Evolutionary conservation across 2,797 vertebrate species (phyloP), one percentile per base, ranked within the genome.

Genomic region (Heterohyrax brucei): DNA sequence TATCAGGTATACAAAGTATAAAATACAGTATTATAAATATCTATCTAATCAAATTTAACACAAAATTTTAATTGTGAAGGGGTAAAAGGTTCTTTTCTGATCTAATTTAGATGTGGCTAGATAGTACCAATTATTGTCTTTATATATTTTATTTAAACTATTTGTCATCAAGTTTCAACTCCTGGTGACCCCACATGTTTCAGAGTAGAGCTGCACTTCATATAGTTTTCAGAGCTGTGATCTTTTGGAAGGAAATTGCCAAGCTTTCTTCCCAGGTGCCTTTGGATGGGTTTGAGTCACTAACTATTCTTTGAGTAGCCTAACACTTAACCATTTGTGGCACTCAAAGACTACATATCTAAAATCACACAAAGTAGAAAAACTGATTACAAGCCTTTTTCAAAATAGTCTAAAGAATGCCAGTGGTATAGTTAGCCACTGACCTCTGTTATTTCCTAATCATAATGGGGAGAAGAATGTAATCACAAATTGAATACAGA

Each of bases 41-140:
- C 9, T 76, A 73, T 59, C 30, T 87, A 14, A 83, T 22, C 77
- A 14, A 91, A 91, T 1, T 76, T 3, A 76, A 84, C 93, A 1
- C 79, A 61, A 10, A 87, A 91, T 89, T 10, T 95, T 83, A 93
- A 84, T 91, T 92, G 59, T 1, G 82, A 88, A 94, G 79, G 28
- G 10, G 46, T 56, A 73, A 93, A 91, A 64, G 39, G 1, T 78
- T 13, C 33, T 10, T 73, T 24, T 46, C 26, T 95, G 44, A 93
- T 7, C 44, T 95, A 91, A 92, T 88, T 94, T 75, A 86, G 19
- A 7, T 78, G 1, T 75, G 78, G 59, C 18, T 73, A 48, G 16
- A 78, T 26, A 30, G 18, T 83, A 87, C 9, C 62, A 68, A 78
- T 10, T 76, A 8, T 75, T 77, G 12, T 77, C 22, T 79, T 9